Evolutionary conservation across 2,888 invertebrate species (phyloP).

Genomic region (Pristionchus japonicus): DNA sequence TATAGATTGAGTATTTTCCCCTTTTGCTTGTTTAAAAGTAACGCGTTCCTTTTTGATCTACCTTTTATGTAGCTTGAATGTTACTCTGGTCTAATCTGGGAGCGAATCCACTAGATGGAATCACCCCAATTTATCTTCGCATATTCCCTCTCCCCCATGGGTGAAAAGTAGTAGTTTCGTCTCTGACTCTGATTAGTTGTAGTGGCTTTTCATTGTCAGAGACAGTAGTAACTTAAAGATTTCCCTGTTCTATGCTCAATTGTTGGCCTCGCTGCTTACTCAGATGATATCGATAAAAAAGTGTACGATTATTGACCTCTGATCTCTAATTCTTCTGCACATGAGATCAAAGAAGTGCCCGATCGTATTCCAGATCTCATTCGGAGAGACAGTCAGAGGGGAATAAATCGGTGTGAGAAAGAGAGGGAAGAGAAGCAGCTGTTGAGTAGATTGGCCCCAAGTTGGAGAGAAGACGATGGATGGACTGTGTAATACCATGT

Average conservation of each 20-base stretch:
- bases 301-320: neutral
- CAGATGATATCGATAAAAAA: neutral
- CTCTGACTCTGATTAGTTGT: neutral
- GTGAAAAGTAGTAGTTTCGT: neutral
- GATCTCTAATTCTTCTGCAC: neutral
- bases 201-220: neutral
- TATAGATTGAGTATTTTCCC: conserved; percentile 25
- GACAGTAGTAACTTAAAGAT: conserved; percentile 24
- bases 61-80: conserved; percentile 5
- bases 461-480: conserved; percentile 15
- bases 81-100: conserved; percentile 23
- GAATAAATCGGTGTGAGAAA: conserved; percentile 19
- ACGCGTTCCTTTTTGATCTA: conserved; percentile 32
- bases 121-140: neutral
- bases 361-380: neutral
- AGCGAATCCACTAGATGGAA: neutral
- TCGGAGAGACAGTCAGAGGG: neutral
- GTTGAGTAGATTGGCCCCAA: neutral
- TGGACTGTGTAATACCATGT: conserved; percentile 40
- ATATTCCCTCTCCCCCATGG: conserved; percentile 35
- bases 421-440: neutral
- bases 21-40: neutral
- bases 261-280: neutral
- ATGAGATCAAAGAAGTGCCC: conserved; percentile 4
- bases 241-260: neutral